Conservation (phyloP, 2,113 vertebrate genomes). For the Typhlomys cinereus region DNA sequence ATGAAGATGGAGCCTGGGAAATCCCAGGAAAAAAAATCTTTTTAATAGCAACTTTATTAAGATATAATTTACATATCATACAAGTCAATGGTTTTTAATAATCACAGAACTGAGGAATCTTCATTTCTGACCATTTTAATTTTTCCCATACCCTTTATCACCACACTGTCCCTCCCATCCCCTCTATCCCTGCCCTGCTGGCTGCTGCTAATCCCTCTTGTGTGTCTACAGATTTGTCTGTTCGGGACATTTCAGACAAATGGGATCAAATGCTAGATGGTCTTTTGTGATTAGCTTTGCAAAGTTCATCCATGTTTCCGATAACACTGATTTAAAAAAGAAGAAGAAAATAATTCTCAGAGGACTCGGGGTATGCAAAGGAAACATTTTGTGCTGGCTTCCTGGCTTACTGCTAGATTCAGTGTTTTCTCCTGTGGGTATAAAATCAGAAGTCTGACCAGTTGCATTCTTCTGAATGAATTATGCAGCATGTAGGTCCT, state of each 20-base stretch:
- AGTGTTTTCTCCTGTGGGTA: not conserved
- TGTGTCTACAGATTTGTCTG: not conserved
- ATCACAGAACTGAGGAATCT: not conserved
- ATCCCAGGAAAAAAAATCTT: no score
- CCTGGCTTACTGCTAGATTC: not conserved
- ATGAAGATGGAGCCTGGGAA: no score
- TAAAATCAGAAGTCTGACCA: not conserved
- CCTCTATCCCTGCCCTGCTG: not conserved
- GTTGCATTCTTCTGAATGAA: constrained; percentile 7
- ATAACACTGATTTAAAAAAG: not conserved
- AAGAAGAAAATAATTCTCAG: not conserved
- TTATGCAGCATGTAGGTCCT: not conserved
- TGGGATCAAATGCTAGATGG: not conserved
- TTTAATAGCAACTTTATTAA: not conserved
- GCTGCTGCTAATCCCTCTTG: not conserved
- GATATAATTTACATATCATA: not conserved
- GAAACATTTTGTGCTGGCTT: not conserved
- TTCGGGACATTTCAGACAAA: not conserved
- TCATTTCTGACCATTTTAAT: constrained; percentile 12
- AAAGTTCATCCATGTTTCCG: not conserved
- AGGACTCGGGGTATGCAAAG: not conserved
- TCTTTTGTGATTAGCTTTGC: constrained; percentile 8
- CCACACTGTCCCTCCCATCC: not conserved
- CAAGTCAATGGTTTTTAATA: not conserved
- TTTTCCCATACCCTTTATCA: not conserved